Base-by-base conservation (phyloP, 2,888 invertebrate species). In the Ormyrus nitidulus region DNA sequence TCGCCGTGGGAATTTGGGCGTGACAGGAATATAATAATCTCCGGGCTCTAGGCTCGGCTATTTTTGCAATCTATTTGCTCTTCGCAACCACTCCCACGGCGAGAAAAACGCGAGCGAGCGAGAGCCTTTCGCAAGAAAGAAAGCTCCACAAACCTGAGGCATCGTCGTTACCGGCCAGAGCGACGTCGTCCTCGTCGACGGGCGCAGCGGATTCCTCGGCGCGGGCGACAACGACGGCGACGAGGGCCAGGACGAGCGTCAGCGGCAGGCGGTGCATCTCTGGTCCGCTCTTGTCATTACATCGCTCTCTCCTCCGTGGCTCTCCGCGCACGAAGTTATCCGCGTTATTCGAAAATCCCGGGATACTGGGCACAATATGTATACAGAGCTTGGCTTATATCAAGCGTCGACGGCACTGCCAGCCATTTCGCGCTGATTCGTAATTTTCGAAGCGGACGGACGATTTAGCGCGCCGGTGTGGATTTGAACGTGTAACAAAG, bases 401-500 rank as follows among this genome's bases (percentile, higher is more conserved):
- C 34, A 34, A 34, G 34, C 34, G 34, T 34, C 34, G 34, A 34
- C 34, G 4, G 34, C 34, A 34, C 34, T 34, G 34, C 34, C 34
- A 34, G 34, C 34, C 34, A 34, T 34, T 34, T 34, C 34, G 34
- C 34, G 34, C 34, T 34, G 34, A 34, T 34, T 34, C 34, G 34
- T 34, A 3, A 34, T 34, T 34, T 34, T 34, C 34, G 34, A 34
- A 34, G 13, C 34, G 4, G 34, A 34, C 34, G 34, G 34, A 34
- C 34, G 34, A 64, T 44, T 5, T 11, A 9, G n/a, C 48, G 11
- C 62, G 62, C 6, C 49, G 8, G n/a, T n/a, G 59, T 66, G 44
- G 51, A 71, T 66, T 48, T 46, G 54, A 88, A 86, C 85, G 87
- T 34, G 34, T 19, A 13, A 34, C 71, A 6, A 49, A 44, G 86